phyloP scores from a whole-genome alignment of 2,888 invertebrate species.

The Cephus nigrinus region DNA sequence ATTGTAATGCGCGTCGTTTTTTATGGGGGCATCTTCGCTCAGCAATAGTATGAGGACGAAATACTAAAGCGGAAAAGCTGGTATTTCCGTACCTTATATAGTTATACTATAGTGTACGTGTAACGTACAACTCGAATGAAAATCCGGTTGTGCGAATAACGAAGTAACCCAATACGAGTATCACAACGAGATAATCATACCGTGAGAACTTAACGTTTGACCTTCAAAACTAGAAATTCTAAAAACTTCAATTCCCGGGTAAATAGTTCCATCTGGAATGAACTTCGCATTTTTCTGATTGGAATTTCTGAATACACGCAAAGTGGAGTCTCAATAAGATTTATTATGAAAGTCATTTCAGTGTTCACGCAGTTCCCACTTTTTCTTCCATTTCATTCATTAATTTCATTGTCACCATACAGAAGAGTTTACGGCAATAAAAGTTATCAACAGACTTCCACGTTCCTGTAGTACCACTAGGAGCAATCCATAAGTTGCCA shows the following conservation, averaged over 20 bases:
- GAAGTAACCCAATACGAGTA: not conserved
- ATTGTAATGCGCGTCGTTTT: not conserved
- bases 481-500: too few relatives aligned
- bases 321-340: too few relatives aligned
- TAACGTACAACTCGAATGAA: not conserved
- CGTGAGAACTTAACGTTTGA: not conserved
- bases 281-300: not conserved
- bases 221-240: not conserved
- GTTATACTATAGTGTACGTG: not conserved
- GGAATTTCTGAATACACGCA: too few relatives aligned
- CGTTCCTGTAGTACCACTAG: too few relatives aligned
- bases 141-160: not conserved
- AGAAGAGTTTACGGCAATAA: not conserved
- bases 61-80: not conserved
- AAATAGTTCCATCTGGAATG: not conserved
- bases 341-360: too few relatives aligned
- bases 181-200: not conserved
- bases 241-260: not conserved
- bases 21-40: not conserved
- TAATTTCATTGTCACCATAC: not conserved
- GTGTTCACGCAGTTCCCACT: too few relatives aligned
- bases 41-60: not conserved
- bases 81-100: not conserved
- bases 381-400: not conserved
- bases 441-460: too few relatives aligned